These are phyloP conservation scores for Paramormyrops hopkinsi DNA, from an alignment of 2,797 vertebrate species.

Conservation along the genomic window DNA sequence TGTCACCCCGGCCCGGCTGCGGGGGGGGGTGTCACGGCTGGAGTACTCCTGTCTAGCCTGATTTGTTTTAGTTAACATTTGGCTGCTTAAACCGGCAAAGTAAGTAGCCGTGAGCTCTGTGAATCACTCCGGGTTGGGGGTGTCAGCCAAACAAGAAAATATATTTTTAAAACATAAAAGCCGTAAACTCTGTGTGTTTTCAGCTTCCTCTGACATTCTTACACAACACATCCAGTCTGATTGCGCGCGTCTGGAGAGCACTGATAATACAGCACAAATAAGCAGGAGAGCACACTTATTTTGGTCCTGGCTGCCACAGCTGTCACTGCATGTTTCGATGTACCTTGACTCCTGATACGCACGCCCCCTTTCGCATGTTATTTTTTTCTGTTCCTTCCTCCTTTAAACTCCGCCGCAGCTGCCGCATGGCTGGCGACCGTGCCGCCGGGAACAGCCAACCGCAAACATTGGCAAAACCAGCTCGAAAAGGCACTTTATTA, in stretches of 20 bases:
- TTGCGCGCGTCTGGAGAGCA: background rate
- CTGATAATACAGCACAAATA: background rate
- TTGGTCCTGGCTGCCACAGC: background rate
- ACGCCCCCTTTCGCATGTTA: background rate
- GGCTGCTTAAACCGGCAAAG: background rate
- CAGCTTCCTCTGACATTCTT: constrained; percentile 13
- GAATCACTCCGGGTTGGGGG: background rate
- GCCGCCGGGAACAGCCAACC: background rate
- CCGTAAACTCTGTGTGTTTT: background rate
- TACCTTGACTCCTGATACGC: background rate
- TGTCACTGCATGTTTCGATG: background rate
- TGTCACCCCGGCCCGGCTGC: background rate
- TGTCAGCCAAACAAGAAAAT: constrained; percentile 5
- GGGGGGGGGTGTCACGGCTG: background rate
- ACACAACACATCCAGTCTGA: constrained; percentile 9
- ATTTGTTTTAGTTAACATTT: background rate
- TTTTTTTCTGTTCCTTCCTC: background rate
- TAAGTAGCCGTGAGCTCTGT: background rate
- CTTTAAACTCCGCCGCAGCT: background rate
- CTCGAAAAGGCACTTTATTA: background rate
- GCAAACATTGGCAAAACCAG: background rate
- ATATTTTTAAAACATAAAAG: constrained; percentile 7
- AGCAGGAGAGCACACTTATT: background rate
- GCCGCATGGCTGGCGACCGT: background rate
- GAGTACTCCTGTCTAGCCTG: background rate